Percentiles rank a stretch among this genome's conserved stretches.
Evolutionary conservation across 2,797 vertebrate species (phyloP).

Genomic region (Gobionotothen gibberifrons): DNA sequence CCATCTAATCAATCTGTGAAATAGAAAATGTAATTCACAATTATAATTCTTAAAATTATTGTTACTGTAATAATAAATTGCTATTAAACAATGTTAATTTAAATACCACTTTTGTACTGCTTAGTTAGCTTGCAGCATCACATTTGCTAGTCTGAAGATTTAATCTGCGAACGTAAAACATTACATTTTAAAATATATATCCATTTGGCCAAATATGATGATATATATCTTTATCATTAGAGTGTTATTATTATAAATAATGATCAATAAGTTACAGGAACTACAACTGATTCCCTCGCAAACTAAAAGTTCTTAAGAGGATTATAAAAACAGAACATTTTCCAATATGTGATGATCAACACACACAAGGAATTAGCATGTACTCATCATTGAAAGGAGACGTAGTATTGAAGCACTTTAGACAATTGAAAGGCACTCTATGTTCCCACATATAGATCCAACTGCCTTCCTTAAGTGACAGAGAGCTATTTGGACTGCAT

Average conservation of each 20-base stretch:
- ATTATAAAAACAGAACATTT: constrained; percentile 14
- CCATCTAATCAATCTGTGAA: not conserved
- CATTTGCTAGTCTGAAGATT: not conserved
- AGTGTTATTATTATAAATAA: too few relatives aligned
- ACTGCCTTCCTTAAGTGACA: constrained; percentile 35
- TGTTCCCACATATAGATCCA: constrained; percentile 44
- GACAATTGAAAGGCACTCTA: constrained; percentile 55
- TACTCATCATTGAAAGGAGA: constrained; percentile 22
- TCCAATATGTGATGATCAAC: constrained; percentile 25
- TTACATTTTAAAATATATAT: not conserved
- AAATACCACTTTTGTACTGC: not conserved
- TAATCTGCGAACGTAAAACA: not conserved
- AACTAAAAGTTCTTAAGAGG: not conserved
- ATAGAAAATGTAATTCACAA: not conserved
- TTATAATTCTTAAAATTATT: too few relatives aligned
- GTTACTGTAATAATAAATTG: not conserved
- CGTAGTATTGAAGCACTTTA: constrained; percentile 42
- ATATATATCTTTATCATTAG: too few relatives aligned
- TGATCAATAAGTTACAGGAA: not conserved
- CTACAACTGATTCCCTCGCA: not conserved
- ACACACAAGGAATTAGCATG: constrained; percentile 29
- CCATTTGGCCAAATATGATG: too few relatives aligned
- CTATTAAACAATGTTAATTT: not conserved
- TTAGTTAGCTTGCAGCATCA: not conserved
- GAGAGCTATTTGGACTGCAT: constrained; percentile 26